Evolutionary conservation across 2,113 vertebrate species (phyloP), one percentile per base, ranked within the genome.

Genomic region (Thunnus maccoyii): DNA sequence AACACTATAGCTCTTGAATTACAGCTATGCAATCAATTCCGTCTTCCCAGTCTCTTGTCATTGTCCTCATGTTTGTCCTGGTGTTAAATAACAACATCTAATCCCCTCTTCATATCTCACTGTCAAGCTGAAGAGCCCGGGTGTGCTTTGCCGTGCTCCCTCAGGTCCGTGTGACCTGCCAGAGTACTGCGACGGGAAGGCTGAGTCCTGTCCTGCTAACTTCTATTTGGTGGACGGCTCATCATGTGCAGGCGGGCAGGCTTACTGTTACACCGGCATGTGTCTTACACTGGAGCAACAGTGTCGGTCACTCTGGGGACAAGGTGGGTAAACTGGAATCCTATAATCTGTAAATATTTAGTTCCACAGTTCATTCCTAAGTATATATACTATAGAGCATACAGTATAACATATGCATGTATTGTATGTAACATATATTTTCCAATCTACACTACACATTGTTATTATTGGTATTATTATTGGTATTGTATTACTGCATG

Each of bases 211-310:
- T 74, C 98, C 98, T 12, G 93, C 95, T 76, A 99, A 99, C 90
- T 98, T 97, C 56, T 99, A 98, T 89, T 92, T 97, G 80, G 92
- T 97, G 12, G 96, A 99, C 0, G 98, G 98, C 3, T 93, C 95
- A 3, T 80, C 94, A 1, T 99, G 98, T 0, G 95, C 95, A 0
- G 82, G 84, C 0, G 96, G 96, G 20, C 89, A 56, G 68, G 98
- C 98, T 2, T 99, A 97, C 88, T 99, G 98, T 91, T 99, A 99
- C 95, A 99, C 96, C 0, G 98, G 98, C 93, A 99, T 98, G 97
- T 99, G 98, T 80, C 95, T 99, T 80, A 99, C 96, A 0, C 96
- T 99, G 69, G 89, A 96, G 90, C 96, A 97, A 82, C 98, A 99
- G 94, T 99, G 98, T 57, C 86, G 88, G 80, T 96, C 96, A 63